Evolutionary conservation across 2,113 vertebrate genomes (phyloP), one percentile per base, ranked within the genome.

Genomic region (Petroica traversi): DNA sequence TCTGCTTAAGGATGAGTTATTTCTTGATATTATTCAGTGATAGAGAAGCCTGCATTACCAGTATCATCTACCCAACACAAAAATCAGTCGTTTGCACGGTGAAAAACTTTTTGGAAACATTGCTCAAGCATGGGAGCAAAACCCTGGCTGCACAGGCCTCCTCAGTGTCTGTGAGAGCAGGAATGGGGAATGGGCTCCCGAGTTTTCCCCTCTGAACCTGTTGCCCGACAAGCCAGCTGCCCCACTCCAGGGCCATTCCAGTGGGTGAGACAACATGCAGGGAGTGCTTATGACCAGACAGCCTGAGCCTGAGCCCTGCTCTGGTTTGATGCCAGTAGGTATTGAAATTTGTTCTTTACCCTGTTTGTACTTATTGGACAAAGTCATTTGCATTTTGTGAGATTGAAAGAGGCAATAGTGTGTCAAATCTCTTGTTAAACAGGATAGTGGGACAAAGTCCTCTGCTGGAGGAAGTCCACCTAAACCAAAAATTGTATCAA

Each of bases 281-380:
- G 15, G 3, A 8, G 11, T 9, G 9, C 24, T 74, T 18, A 20
- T 31, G 43, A 34, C 10, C 29, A 29, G 34, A 29, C 3, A 51
- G 0, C 20, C 33, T 28, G 24, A 36, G 38, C 8, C 24, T 8
- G 5, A 91, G 15, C 8, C 12, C 34, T 63, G 33, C 25, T 85
- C 62, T 82, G 62, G 2, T 72, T 55, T 63, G 40, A 17, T 17
- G 33, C 18, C 10, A 33, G 15, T 7, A 18, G 10, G 13, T 29
- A 34, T 25, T 5, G 6, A 75, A 40, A 85, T 59, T 25, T 31
- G 11, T 31, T 58, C 28, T 71, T n/a, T 12, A 62, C 12, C 19
- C 19, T 58, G n/a, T 51, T 68, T n/a, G 18, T 2, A 2, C 52
- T 57, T 64, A n/a, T 36, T 45, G 40, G 36, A 46, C 0, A 0